These are phyloP conservation scores for Cybosia mesomella DNA, from an alignment of 2,888 invertebrate genomes.

Conservation along the genomic window DNA sequence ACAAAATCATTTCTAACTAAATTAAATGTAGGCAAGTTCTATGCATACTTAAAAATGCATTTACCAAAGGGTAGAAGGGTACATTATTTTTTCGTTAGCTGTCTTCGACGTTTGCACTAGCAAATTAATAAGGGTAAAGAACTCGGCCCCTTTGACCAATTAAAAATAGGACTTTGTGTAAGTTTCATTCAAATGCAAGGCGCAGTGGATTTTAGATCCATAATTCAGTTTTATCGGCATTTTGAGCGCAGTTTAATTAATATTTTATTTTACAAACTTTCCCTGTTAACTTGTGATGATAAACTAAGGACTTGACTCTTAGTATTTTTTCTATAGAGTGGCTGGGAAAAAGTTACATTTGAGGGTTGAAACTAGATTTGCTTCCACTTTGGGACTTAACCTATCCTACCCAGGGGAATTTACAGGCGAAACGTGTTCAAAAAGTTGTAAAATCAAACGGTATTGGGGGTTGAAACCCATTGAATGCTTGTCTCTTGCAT, in stretches of 20 bases:
- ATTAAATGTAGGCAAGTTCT: not conserved
- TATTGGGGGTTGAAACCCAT: too few species aligned
- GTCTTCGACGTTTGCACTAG: conserved; percentile 52
- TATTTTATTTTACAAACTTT: conserved; percentile 29
- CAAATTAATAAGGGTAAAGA: conserved; percentile 57
- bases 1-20: not conserved
- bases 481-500: not conserved
- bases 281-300: conserved; percentile 16
- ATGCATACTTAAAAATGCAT: not conserved
- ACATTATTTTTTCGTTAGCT: conserved; percentile 32
- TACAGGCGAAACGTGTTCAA: not conserved
- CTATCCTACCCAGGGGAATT: not conserved
- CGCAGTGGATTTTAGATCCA: conserved; percentile 38
- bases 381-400: conserved; percentile 1
- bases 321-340: not conserved
- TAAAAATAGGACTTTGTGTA: conserved; percentile 57
- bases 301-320: conserved; percentile 18
- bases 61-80: not conserved
- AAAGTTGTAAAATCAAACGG: conserved; percentile 14
- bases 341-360: not conserved
- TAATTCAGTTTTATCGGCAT: conserved; percentile 37
- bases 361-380: not conserved
- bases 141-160: conserved; percentile 49
- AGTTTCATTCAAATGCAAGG: conserved; percentile 41
- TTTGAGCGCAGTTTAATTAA: conserved; percentile 36